phyloP scores from a whole-genome alignment of 2,113 vertebrate genomes.

The Elachura formosa region DNA sequence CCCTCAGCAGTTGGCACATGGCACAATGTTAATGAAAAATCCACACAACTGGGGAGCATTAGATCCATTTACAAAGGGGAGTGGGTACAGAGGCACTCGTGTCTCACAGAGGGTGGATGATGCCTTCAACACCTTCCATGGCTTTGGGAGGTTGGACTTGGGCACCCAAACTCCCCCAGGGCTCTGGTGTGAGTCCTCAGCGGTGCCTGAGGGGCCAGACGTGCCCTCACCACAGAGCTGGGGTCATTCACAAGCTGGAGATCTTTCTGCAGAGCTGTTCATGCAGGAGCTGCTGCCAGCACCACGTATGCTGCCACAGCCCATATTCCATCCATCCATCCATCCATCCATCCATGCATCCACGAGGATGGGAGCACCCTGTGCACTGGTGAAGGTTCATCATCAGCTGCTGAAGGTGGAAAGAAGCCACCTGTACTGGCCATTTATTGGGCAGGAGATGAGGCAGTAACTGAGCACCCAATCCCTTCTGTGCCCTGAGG shows the following conservation, averaged over 20 bases:
- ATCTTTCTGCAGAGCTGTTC: background rate
- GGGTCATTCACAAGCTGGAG: background rate
- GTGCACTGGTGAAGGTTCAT: background rate
- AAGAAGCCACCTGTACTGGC: background rate
- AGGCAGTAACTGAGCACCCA: background rate
- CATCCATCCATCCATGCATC: background rate
- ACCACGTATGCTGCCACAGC: no score
- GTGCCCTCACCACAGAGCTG: background rate
- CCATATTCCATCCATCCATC: background rate
- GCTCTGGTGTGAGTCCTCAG: background rate
- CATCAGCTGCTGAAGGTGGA: background rate
- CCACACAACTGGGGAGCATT: background rate
- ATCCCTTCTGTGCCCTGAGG: rapidly evolving
- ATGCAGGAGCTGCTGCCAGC: background rate
- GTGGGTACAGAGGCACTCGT: background rate
- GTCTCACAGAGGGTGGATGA: background rate
- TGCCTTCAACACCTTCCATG: background rate
- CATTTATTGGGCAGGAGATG: background rate
- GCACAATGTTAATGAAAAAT: background rate
- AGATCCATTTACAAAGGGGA: background rate
- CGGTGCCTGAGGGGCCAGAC: rapidly evolving
- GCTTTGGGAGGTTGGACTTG: background rate
- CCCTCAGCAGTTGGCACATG: background rate
- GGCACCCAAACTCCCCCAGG: background rate
- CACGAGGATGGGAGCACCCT: rapidly evolving